These are phyloP conservation scores for Bombus ignitus DNA, from an alignment of 1,140 invertebrate genomes.

Conservation along the genomic window DNA sequence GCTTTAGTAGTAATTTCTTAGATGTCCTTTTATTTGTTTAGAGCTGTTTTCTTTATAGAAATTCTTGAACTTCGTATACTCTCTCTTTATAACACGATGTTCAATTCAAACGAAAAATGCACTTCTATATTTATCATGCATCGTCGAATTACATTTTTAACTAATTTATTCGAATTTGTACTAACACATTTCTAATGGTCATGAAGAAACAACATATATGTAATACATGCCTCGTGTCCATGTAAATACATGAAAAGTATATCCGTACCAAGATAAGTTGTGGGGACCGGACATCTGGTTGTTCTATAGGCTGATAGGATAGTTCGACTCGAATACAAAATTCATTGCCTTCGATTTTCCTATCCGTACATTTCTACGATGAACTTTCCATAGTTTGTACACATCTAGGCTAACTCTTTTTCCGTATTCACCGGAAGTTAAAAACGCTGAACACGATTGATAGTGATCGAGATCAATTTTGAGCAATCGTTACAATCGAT, in stretches of 20 bases:
- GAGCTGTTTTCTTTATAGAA: neutral
- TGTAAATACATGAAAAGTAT: constrained; percentile 29
- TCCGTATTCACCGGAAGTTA: constrained; percentile 1
- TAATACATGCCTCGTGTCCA: neutral
- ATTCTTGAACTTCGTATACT: neutral
- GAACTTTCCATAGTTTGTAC: constrained; percentile 56
- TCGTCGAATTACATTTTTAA: neutral
- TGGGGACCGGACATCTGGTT: constrained; percentile 78
- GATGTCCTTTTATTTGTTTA: too few relatives aligned
- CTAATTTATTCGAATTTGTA: neutral
- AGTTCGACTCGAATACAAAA: constrained; percentile 78
- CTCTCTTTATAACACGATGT: neutral
- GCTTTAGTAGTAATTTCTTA: neutral
- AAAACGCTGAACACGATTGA: neutral
- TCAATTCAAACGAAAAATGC: neutral
- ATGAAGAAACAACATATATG: neutral
- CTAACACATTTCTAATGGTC: neutral
- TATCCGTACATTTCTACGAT: constrained; percentile 59
- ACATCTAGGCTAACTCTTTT: constrained; percentile 7
- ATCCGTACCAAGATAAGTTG: constrained; percentile 60
- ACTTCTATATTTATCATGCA: neutral
- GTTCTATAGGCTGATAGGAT: constrained; percentile 71
- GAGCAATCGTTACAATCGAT: neutral
- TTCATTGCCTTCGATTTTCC: constrained; percentile 80
- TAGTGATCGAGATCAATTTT: constrained; percentile 12